Conservation (phyloP, 1,140 invertebrate species). For the Berghia stephanieae region DNA sequence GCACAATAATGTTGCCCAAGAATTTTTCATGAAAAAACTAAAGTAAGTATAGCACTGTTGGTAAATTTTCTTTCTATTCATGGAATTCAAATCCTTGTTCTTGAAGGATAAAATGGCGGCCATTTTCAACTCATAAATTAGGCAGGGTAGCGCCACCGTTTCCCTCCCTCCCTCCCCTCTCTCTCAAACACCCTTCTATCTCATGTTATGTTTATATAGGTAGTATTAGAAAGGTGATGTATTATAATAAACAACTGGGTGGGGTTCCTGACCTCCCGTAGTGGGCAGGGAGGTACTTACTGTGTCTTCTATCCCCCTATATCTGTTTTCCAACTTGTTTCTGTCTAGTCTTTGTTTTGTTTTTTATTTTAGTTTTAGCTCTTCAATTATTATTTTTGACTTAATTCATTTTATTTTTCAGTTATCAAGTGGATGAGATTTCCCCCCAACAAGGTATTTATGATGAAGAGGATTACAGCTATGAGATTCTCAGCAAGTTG, state of each 20-base stretch:
- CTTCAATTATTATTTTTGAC: background rate
- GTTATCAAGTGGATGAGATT: conserved; percentile 69
- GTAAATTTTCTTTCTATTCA: background rate
- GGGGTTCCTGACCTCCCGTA: too few relatives aligned
- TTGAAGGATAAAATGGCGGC: background rate
- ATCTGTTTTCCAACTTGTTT: too few relatives aligned
- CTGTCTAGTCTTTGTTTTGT: background rate
- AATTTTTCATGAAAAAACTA: conserved; percentile 77
- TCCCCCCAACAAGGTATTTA: conserved; percentile 63
- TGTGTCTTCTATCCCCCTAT: too few relatives aligned
- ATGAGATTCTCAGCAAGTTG: conserved; percentile 62
- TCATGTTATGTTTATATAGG: too few relatives aligned
- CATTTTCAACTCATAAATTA: too few relatives aligned
- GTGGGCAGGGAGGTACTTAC: too few relatives aligned
- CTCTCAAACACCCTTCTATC: too few relatives aligned
- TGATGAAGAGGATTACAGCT: conserved; percentile 55
- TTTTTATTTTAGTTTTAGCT: background rate
- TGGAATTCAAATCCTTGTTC: background rate
- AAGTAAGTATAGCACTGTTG: conserved; percentile 70
- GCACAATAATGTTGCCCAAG: conserved; percentile 75
- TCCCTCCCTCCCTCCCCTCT: too few relatives aligned
- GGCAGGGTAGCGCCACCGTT: too few relatives aligned
- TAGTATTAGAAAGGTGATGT: too few relatives aligned
- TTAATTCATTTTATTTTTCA: conserved; percentile 54
- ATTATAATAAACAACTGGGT: too few relatives aligned